Evolutionary conservation across 1,140 invertebrate species (phyloP).

Genomic region (Homalodisca vitripennis): DNA sequence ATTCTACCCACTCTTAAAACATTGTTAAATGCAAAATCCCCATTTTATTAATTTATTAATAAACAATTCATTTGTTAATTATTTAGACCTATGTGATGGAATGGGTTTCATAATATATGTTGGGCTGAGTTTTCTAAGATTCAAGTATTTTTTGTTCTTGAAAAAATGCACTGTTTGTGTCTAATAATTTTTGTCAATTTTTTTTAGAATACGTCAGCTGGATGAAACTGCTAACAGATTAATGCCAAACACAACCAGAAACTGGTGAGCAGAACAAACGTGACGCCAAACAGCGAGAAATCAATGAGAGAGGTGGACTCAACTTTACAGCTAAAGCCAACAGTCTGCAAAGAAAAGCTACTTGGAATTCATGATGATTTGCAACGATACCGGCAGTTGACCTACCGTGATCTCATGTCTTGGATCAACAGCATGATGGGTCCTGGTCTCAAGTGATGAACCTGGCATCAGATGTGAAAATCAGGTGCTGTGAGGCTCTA

Average conservation of each 20-base stretch:
- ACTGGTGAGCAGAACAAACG: constrained; percentile 97
- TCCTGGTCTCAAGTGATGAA: constrained; percentile 95
- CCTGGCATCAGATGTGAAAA: constrained; percentile 99
- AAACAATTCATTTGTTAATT: too few relatives aligned
- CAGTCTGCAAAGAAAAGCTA: constrained; percentile 94
- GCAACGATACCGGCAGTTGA: constrained; percentile 95
- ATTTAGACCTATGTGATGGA: too few relatives aligned
- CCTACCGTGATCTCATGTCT: constrained; percentile 96
- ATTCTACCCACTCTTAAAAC: too few relatives aligned
- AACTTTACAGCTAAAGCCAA: constrained; percentile 95
- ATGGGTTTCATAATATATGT: too few relatives aligned
- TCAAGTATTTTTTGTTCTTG: too few relatives aligned
- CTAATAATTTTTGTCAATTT: too few relatives aligned
- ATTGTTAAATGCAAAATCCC: too few relatives aligned
- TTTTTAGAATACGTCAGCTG: constrained; percentile 92
- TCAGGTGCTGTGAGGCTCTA: constrained; percentile 97
- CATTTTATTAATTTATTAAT: too few relatives aligned
- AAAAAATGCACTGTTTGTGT: background rate
- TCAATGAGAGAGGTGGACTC: constrained; percentile 98
- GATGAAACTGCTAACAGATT: constrained; percentile 95
- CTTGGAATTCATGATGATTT: constrained; percentile 97
- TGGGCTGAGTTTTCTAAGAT: too few relatives aligned
- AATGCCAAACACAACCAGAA: constrained; percentile 96
- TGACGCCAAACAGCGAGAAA: constrained; percentile 95
- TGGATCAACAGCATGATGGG: constrained; percentile 99